These are phyloP conservation scores for Dasypogon diadema DNA, from an alignment of 2,888 invertebrate genomes.

Conservation along the genomic window DNA sequence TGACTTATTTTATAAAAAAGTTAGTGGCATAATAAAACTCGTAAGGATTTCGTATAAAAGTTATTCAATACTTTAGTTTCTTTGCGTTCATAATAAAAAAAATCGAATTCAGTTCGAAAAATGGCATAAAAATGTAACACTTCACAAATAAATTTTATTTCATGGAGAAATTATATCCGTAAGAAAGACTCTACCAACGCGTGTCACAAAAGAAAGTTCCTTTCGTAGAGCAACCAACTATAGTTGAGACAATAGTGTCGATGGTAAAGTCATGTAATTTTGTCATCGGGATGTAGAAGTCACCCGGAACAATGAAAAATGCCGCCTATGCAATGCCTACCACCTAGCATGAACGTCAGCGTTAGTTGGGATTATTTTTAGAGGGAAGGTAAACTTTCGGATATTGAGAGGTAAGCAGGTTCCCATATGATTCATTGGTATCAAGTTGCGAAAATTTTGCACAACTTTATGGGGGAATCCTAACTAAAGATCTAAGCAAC, in stretches of 20 bases:
- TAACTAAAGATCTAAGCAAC: neutral
- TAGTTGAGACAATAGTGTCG: neutral
- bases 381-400: slow-evolving; percentile 1
- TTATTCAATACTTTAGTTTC: too few species aligned
- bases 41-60: too few species aligned
- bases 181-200: neutral
- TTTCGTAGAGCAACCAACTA: neutral
- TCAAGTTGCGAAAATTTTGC: slow-evolving; percentile 27
- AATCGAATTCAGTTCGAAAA: too few species aligned
- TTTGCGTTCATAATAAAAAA: too few species aligned
- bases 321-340: neutral
- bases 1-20: too few species aligned
- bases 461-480: slow-evolving; percentile 23
- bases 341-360: neutral
- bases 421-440: slow-evolving; percentile 24
- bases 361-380: neutral
- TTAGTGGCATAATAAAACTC: too few species aligned
- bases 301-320: slow-evolving; percentile 3
- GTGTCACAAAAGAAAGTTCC: neutral
- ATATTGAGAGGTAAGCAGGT: neutral
- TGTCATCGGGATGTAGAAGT: neutral
- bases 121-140: too few species aligned
- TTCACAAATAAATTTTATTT: too few species aligned
- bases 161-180: neutral
- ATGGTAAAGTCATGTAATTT: neutral